phyloP scores from a whole-genome alignment of 2,888 invertebrate genomes.

The Eumacrocentrus americanus region DNA sequence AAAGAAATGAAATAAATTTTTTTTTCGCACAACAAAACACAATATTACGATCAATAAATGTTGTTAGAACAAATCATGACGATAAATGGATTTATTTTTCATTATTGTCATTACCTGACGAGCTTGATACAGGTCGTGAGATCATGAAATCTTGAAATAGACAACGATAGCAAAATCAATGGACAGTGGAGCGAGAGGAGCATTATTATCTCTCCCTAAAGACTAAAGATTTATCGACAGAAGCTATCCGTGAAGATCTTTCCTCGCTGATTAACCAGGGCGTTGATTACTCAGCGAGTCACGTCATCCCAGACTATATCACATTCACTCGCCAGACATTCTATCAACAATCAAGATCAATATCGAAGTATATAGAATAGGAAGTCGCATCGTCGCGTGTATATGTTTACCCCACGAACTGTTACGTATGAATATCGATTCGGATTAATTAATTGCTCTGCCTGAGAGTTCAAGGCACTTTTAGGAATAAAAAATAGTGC shows the following conservation, averaged over 20 bases:
- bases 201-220: too few relatives aligned
- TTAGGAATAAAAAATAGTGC: conserved; percentile 2
- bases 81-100: not conserved
- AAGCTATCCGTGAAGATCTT: not conserved
- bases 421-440: not conserved
- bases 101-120: not conserved
- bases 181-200: not conserved
- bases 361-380: not conserved
- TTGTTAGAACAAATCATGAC: too few relatives aligned
- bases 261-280: not conserved
- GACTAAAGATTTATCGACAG: too few relatives aligned
- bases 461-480: not conserved
- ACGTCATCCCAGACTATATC: conserved; percentile 1
- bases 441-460: not conserved
- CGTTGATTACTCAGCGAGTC: conserved; percentile 6
- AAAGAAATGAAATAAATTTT: too few relatives aligned
- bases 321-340: not conserved
- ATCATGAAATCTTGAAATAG: not conserved
- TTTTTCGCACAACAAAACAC: too few relatives aligned
- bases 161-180: conserved; percentile 5
- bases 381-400: too few relatives aligned
- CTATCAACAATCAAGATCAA: not conserved
- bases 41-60: too few relatives aligned
- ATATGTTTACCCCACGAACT: too few relatives aligned
- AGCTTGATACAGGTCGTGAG: conserved; percentile 9